Evolutionary conservation across 1,140 invertebrate genomes (phyloP), one percentile per base, ranked within the genome.

Genomic region (Diabrotica undecimpunctata): DNA sequence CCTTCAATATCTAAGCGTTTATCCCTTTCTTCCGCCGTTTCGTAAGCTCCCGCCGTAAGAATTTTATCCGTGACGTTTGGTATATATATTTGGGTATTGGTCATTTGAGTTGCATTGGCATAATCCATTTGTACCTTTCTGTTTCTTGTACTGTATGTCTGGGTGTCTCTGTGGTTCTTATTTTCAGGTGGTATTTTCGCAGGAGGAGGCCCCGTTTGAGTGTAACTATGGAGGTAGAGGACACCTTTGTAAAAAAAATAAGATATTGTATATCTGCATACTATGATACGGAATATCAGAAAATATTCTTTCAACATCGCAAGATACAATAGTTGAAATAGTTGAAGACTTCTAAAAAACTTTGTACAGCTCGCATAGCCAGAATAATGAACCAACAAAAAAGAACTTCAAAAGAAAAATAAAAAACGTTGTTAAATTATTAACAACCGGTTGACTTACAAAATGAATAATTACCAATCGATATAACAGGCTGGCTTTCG

Each of bases 211-310:
- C 83, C 84, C 36, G 87, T 88, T 77, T 90, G 88, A 0, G 85
- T 84, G 69, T 79, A 84, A 7, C 85, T 86, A 74, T 89, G 85
- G 65, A 87, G 81, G 74, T 86, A 88, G 64, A 83, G 78, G 7
- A 80, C 41, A 6, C 61, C 58, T 60, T 11, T 46, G 39, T n/a
- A 25, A 6, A 46, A 46, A 46, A 25, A 25, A 25, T 25, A 25
- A 25, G 25, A 25, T 25, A 25, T 25, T 25, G 1, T 25, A 25
- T 25, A 25, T 25, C 25, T 25, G 25, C 4, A 25, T 25, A 25
- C 25, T 25, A 4, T 25, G 25, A 25, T 25, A 25, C 25, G 25
- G 25, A 25, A 25, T 25, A 4, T 25, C 25, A 25, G 25, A 25
- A 25, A 25, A 25, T 25, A 25, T 25, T 25, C 25, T 25, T 25